Evolutionary conservation across 1,140 invertebrate species (phyloP), one percentile per base, ranked within the genome.

Genomic region (Brachionus rotundiformis): DNA sequence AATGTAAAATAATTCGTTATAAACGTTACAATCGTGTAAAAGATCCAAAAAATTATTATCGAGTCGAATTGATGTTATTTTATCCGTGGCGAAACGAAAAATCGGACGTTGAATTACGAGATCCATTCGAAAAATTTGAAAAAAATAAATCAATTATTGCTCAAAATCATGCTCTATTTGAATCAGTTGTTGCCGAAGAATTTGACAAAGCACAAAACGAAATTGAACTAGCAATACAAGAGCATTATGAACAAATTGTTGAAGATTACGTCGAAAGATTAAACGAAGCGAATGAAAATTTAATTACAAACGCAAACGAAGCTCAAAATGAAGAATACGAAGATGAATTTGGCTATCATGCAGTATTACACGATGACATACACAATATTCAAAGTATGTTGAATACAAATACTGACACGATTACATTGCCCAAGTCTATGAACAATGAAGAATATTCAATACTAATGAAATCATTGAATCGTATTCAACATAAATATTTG

Each of bases 11-110:
- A 39, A 1, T 71, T 4, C 65, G 65, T 10, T 71, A 41, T 39
- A 71, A 71, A 71, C 2, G 65, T 6, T 71, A 71, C 5, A 71
- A 39, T 36, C 13, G 31, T 16, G n/a, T 36, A 71, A 71, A 71
- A 71, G 65, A 71, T 36, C 13, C 29, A 5, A 0, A 39, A n/a
- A 71, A 71, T 71, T 71, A 71, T 39, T 71, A 71, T 71, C 65
- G 65, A 1, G 65, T 71, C 4, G 13, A 71, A 31, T 6, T 71
- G 3, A 71, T 71, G 65, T 71, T 71, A 16, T 71, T 71, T 39
- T 10, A 13, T 11, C 29, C 65, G 16, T 71, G 65, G 65, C 1
- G 33, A 36, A 19, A 71, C 10, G 65, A 71, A 36, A 71, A 33
- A 13, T 0, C 0, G 3, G 65, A 39, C 2, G 10, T 71, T 13